phyloP scores from a whole-genome alignment of 2,797 vertebrate genomes.

The Platalea minor region DNA sequence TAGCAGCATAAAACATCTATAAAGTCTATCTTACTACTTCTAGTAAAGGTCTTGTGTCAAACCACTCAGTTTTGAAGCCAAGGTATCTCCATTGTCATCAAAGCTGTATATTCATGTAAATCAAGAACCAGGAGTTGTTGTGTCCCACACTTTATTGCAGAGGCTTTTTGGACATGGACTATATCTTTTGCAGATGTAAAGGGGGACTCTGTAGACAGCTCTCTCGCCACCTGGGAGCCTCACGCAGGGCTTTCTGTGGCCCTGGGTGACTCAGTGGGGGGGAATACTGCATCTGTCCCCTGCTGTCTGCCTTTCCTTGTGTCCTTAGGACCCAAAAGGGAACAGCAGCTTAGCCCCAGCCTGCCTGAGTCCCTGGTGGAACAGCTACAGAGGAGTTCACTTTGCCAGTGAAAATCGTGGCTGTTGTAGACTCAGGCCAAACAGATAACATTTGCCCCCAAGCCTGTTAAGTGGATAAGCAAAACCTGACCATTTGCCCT shows the following conservation, averaged over 20 bases:
- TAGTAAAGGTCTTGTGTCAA: not conserved
- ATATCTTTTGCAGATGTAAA: not conserved
- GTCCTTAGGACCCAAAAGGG: not conserved
- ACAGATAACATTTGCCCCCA: not conserved
- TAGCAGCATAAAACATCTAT: not conserved
- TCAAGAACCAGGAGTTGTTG: not conserved
- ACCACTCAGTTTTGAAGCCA: not conserved
- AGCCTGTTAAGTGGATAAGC: not conserved
- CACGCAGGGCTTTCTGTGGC: not conserved
- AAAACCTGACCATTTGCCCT: not conserved
- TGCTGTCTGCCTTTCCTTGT: not conserved
- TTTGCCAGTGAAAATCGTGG: not conserved
- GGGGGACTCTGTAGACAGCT: not conserved
- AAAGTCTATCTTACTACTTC: not conserved
- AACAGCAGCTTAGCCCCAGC: not conserved
- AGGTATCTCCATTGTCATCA: not conserved
- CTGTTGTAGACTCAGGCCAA: not conserved
- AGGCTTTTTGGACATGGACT: not conserved
- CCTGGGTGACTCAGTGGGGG: not conserved
- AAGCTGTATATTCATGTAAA: not conserved
- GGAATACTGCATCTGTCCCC: not conserved
- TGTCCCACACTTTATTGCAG: not conserved
- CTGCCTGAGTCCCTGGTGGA: not conserved
- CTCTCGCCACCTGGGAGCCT: not conserved
- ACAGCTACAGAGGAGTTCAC: not conserved